Percentiles rank a stretch among this genome's conserved stretches.
phyloP scores from a whole-genome alignment of 2,888 invertebrate genomes.

The Reticulitermes lucifugus region DNA sequence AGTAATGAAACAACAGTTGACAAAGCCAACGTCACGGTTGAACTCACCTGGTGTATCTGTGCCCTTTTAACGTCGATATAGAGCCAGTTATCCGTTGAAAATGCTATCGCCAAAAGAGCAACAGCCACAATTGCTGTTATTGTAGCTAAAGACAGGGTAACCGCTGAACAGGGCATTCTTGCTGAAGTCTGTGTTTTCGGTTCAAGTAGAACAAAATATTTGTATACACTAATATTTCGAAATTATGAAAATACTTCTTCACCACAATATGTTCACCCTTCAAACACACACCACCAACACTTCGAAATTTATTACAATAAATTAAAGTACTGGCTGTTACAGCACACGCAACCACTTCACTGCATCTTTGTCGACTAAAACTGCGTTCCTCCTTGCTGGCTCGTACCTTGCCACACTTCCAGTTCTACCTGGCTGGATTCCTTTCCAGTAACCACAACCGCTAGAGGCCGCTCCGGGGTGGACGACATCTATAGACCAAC shows the following conservation, averaged over 20 bases:
- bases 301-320: not conserved
- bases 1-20: not conserved
- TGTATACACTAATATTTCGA: not conserved
- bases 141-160: conserved; percentile 94
- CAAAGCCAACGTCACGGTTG: not conserved
- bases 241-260: not conserved
- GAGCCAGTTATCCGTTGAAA: conserved; percentile 97
- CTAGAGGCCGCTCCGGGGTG: not conserved
- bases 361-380: conserved; percentile 16
- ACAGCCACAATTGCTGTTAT: conserved; percentile 96
- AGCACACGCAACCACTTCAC: not conserved
- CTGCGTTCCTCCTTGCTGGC: not conserved
- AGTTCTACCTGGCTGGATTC: conserved; percentile 42
- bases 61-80: conserved; percentile 92
- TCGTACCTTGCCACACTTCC: conserved; percentile 15
- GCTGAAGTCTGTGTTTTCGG: not conserved
- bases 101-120: conserved; percentile 92
- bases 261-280: not conserved
- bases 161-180: conserved; percentile 91
- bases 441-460: conserved; percentile 23
- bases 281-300: conserved; percentile 7
- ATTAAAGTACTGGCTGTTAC: not conserved
- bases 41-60: conserved; percentile 80
- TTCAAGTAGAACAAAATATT: not conserved
- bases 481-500: not conserved